phyloP scores from a whole-genome alignment of 2,797 vertebrate genomes.

The Epinephelus awoara region DNA sequence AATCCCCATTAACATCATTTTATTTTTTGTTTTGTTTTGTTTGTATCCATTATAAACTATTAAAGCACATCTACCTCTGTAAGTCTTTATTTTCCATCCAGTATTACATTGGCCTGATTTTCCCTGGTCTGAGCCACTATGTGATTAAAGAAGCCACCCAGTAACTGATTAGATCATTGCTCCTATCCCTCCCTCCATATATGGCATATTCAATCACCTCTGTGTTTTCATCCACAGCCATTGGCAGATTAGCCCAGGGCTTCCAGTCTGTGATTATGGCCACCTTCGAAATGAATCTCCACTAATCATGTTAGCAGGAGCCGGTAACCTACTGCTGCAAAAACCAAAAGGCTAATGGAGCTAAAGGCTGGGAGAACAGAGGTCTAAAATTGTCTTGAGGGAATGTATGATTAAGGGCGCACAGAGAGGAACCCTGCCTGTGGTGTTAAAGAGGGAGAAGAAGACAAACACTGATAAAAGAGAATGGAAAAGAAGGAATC shows the following conservation, averaged over 20 bases:
- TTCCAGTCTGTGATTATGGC: conserved; percentile 44
- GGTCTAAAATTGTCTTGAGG: conserved; percentile 27
- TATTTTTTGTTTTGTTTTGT: background rate
- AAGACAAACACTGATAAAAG: conserved; percentile 15
- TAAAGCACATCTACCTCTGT: background rate
- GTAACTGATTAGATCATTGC: conserved; percentile 50
- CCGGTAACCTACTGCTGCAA: conserved; percentile 40
- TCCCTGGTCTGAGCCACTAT: conserved; percentile 22
- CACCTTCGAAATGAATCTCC: conserved; percentile 52
- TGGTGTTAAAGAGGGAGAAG: background rate
- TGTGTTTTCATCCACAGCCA: conserved; percentile 42
- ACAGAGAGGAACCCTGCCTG: background rate
- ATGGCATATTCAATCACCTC: conserved; percentile 51
- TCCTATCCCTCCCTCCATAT: conserved; percentile 20
- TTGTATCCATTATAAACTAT: conserved; percentile 9
- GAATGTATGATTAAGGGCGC: conserved; percentile 10
- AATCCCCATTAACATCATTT: background rate
- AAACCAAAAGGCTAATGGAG: conserved; percentile 37
- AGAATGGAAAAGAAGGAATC: background rate
- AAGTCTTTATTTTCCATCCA: conserved; percentile 18
- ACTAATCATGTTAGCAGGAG: conserved; percentile 54
- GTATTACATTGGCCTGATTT: background rate
- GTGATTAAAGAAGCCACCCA: conserved; percentile 36
- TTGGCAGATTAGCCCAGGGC: conserved; percentile 40
- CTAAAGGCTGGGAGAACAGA: conserved; percentile 10